phyloP scores from a whole-genome alignment of 2,888 invertebrate genomes.

The Loripinus fragilis region DNA sequence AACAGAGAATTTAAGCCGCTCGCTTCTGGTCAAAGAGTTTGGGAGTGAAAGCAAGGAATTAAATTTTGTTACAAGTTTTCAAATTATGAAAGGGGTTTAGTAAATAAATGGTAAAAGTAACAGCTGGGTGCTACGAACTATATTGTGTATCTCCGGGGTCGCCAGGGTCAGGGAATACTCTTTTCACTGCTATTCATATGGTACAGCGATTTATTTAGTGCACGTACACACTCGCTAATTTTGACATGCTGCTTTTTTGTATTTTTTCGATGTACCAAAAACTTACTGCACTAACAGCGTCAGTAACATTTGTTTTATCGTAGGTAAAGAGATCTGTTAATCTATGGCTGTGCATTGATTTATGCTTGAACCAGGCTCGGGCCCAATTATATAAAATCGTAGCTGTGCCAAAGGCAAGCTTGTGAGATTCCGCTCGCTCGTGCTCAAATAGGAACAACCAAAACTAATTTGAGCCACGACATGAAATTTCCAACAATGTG shows the following conservation, averaged over 20 bases:
- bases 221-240: background rate
- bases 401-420: too few species aligned
- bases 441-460: too few species aligned
- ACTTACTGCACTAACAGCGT: too few species aligned
- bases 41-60: conserved; percentile 24
- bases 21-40: background rate
- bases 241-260: background rate
- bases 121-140: conserved; percentile 32
- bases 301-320: too few species aligned
- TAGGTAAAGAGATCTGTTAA: too few species aligned
- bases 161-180: background rate
- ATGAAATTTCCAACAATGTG: too few species aligned
- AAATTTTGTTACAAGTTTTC: conserved; percentile 51
- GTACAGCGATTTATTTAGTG: background rate
- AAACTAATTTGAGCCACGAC: too few species aligned
- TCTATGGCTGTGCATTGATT: too few species aligned
- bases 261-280: background rate
- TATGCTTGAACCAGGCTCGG: too few species aligned
- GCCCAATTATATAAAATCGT: too few species aligned
- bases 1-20: background rate
- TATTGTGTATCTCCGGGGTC: background rate
- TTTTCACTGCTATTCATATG: background rate
- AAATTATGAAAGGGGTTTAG: conserved; percentile 28
- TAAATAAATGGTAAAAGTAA: conserved; percentile 40
- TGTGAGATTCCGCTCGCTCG: too few species aligned